phyloP scores from a whole-genome alignment of 2,888 invertebrate species.

The Parthenolecanium corni region DNA sequence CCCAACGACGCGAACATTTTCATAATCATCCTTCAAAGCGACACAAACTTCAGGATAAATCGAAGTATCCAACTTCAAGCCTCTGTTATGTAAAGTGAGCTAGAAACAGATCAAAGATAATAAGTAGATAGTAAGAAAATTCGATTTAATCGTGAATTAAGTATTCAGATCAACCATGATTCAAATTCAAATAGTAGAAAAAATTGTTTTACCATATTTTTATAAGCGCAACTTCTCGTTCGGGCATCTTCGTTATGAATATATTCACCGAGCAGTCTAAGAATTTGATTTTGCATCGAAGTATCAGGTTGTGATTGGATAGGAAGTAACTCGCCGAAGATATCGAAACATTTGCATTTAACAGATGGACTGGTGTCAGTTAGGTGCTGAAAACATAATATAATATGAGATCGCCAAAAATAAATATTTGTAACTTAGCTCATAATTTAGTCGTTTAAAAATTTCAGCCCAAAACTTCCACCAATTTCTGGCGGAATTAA shows the following conservation, averaged over 20 bases:
- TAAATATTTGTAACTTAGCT: background rate
- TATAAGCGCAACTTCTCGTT: slow-evolving; percentile 78
- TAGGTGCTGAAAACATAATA: slow-evolving; percentile 44
- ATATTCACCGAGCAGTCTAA: slow-evolving; percentile 69
- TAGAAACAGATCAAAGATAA: slow-evolving; percentile 31
- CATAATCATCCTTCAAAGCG: slow-evolving; percentile 82
- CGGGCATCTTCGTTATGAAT: slow-evolving; percentile 78
- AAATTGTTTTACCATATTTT: slow-evolving; percentile 63
- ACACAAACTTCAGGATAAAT: slow-evolving; percentile 58
- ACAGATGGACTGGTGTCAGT: slow-evolving; percentile 67
- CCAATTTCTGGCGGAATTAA: too few relatives aligned
- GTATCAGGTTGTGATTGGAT: slow-evolving; percentile 47
- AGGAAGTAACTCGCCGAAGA: slow-evolving; percentile 61
- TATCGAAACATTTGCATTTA: slow-evolving; percentile 64
- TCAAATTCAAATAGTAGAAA: background rate
- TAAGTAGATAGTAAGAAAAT: background rate
- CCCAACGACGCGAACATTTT: slow-evolving; percentile 78
- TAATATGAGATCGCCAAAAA: too few relatives aligned
- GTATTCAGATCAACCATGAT: background rate
- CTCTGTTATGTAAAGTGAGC: slow-evolving; percentile 62
- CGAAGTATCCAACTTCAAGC: slow-evolving; percentile 57
- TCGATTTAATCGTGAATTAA: background rate
- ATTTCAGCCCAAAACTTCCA: background rate
- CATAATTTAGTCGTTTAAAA: too few relatives aligned
- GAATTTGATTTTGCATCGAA: slow-evolving; percentile 39